Percentiles rank a stretch among this genome's conserved stretches.
Conservation (phyloP, 2,113 vertebrate genomes). For the Percopsis transmontana region DNA sequence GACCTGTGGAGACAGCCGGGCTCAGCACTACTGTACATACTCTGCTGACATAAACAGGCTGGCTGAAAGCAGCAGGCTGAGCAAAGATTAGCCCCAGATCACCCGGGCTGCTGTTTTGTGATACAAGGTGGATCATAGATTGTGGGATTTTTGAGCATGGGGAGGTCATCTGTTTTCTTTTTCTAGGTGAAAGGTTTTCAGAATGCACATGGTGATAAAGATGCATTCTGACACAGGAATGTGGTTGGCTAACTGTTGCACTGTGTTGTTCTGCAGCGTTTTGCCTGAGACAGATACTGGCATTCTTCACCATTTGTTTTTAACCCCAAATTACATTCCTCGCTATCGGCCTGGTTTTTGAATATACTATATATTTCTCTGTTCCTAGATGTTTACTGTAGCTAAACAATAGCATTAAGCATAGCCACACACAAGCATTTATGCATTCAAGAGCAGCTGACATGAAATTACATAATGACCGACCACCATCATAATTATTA, state of each 20-base stretch:
- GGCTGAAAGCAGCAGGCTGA: constrained; percentile 42
- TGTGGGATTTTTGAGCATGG: constrained; percentile 21
- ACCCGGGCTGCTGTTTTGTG: constrained; percentile 42
- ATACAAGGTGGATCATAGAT: constrained; percentile 35
- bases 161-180: constrained; percentile 13
- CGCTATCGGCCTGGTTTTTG: too few species aligned
- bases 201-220: background rate
- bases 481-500: background rate
- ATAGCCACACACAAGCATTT: background rate
- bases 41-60: constrained; percentile 54
- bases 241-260: background rate
- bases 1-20: constrained; percentile 29
- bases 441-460: background rate
- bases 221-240: background rate
- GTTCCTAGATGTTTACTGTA: background rate
- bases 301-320: background rate
- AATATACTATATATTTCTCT: too few species aligned
- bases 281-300: background rate
- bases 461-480: background rate
- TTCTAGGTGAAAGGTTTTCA: constrained; percentile 16
- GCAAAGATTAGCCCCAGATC: constrained; percentile 54
- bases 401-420: background rate
- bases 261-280: background rate
- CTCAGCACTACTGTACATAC: constrained; percentile 30
- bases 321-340: too few species aligned